Evolutionary conservation across 2,888 invertebrate species (phyloP).

Genomic region (Ischnura elegans): DNA sequence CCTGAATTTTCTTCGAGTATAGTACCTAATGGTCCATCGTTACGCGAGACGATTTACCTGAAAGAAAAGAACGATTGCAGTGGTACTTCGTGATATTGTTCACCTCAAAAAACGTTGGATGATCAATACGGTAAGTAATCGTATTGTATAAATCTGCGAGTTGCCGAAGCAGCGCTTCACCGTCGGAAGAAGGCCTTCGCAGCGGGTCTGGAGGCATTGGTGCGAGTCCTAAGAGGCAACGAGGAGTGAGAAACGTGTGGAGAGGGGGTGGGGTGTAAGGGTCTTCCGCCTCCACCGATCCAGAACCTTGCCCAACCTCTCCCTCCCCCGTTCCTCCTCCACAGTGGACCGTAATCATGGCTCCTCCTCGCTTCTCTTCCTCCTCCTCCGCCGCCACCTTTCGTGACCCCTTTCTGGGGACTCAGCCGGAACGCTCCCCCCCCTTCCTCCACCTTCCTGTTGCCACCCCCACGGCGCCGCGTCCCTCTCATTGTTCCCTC

Average conservation of each 20-base stretch:
- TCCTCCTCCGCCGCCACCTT: constrained; percentile 9
- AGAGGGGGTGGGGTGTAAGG: not conserved
- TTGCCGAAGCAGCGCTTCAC: no score
- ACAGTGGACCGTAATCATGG: no score
- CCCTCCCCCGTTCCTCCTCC: not conserved
- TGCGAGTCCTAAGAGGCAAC: not conserved
- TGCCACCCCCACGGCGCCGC: not conserved
- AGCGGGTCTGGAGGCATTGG: no score
- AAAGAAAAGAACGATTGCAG: no score
- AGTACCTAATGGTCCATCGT: no score
- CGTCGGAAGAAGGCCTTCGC: no score
- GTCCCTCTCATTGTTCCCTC: not conserved
- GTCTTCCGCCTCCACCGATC: constrained; percentile 14
- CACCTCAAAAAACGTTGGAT: no score
- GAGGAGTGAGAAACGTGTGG: not conserved
- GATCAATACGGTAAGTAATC: no score
- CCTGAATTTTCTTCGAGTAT: no score
- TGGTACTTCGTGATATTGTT: no score
- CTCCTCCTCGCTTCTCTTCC: not conserved
- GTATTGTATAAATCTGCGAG: no score
- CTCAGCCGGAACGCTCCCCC: not conserved
- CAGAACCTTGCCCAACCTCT: constrained; percentile 60
- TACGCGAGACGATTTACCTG: no score
- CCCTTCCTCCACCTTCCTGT: not conserved
- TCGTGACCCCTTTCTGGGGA: constrained; percentile 13